Conservation (phyloP, 2,113 vertebrate species). For the Chaenogobius annularis region DNA sequence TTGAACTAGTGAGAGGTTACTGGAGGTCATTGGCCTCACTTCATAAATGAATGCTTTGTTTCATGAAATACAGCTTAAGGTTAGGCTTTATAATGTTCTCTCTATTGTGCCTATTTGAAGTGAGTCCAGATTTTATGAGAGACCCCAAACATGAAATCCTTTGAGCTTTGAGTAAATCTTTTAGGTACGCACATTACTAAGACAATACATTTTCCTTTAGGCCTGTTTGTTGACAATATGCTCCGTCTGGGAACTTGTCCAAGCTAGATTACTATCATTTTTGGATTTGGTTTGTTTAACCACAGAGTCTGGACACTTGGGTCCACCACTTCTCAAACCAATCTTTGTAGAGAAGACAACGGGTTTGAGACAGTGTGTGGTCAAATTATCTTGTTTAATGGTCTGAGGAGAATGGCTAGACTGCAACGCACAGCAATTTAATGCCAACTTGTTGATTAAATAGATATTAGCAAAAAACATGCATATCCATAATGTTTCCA, state of each 20-base stretch:
- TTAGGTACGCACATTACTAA: not conserved
- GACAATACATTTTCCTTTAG: not conserved
- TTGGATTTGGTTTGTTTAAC: not conserved
- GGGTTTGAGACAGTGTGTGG: not conserved
- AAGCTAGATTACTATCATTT: slow-evolving; percentile 4
- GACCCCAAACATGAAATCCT: not conserved
- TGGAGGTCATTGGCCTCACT: slow-evolving; percentile 6
- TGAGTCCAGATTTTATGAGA: not conserved
- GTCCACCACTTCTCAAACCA: too few species aligned
- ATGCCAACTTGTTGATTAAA: not conserved
- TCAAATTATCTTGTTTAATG: not conserved
- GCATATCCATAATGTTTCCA: not conserved
- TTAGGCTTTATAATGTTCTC: slow-evolving; percentile 5
- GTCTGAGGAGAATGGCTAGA: not conserved
- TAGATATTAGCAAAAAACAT: not conserved
- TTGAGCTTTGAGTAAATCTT: slow-evolving; percentile 3
- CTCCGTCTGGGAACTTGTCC: slow-evolving; percentile 11
- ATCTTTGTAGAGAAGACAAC: not conserved
- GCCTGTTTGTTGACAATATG: not conserved
- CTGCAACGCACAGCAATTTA: not conserved
- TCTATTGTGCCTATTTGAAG: slow-evolving; percentile 4
- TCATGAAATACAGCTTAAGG: not conserved
- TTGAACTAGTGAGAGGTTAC: slow-evolving; percentile 23
- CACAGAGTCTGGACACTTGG: not conserved
- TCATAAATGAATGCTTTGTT: slow-evolving; percentile 7